phyloP scores from a whole-genome alignment of 2,888 invertebrate genomes.

The Hofmannophila pseudospretella region DNA sequence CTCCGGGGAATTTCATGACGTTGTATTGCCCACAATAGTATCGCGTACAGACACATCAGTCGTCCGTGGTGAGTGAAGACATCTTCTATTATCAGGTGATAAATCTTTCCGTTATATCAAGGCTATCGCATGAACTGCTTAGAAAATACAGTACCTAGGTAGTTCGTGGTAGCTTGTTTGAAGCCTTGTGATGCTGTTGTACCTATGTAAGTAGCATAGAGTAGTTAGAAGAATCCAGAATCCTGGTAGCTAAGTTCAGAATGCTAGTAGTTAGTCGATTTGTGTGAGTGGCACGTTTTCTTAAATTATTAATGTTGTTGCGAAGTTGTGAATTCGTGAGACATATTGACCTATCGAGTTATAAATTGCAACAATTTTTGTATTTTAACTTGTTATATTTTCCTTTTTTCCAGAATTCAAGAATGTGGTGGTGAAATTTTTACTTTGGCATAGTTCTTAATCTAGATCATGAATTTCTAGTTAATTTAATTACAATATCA shows the following conservation, averaged over 20 bases:
- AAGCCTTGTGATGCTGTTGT: constrained; percentile 19
- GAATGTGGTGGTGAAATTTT: constrained; percentile 65
- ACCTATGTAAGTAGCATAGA: constrained; percentile 8
- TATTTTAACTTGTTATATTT: constrained; percentile 1
- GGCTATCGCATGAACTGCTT: constrained; percentile 67
- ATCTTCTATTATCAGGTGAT: constrained; percentile 75
- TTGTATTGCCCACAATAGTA: constrained; percentile 64
- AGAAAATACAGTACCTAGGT: constrained; percentile 29
- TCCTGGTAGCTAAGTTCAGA: constrained; percentile 8
- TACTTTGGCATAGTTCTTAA: constrained; percentile 58
- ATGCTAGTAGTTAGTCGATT: background rate
- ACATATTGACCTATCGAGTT: too few species aligned
- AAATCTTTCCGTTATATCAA: constrained; percentile 65
- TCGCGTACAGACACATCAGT: constrained; percentile 60
- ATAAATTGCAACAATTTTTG: too few species aligned
- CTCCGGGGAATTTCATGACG: constrained; percentile 76
- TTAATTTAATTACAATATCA: too few species aligned
- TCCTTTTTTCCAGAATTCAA: constrained; percentile 67
- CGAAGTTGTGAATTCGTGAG: too few species aligned
- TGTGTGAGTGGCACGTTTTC: background rate
- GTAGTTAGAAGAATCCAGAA: background rate
- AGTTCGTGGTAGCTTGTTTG: constrained; percentile 27
- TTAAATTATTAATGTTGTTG: background rate
- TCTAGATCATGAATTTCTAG: too few species aligned
- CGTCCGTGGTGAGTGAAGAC: constrained; percentile 77